Evolutionary conservation across 2,113 vertebrate species (phyloP).

Genomic region (Oenanthe oenanthe): DNA sequence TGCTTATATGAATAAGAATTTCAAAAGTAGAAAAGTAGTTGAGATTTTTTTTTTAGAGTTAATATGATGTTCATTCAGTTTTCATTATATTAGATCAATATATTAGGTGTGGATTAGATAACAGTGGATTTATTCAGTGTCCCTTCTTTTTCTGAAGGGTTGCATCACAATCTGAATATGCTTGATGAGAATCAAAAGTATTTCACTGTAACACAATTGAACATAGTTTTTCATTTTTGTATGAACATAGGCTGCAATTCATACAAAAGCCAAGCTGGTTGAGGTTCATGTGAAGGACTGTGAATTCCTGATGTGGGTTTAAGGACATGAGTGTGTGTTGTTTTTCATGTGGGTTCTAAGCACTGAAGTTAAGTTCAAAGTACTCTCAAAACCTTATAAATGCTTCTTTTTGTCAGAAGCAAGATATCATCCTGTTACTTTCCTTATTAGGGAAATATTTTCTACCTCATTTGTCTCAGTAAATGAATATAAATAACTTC

Average conservation of each 20-base stretch:
- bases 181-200: neutral
- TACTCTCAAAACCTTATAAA: neutral
- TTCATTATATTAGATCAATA: neutral
- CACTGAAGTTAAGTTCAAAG: neutral
- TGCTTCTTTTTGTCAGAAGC: neutral
- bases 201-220: neutral
- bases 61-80: neutral
- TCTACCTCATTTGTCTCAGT: neutral
- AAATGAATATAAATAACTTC: neutral
- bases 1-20: neutral
- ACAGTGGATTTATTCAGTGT: neutral
- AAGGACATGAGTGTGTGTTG: neutral
- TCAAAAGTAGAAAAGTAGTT: neutral
- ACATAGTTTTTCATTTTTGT: neutral
- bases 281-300: neutral
- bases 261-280: neutral
- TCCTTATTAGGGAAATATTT: neutral
- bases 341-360: neutral
- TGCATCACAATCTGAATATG: neutral
- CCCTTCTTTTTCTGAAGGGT: neutral
- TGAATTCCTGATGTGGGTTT: neutral
- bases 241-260: neutral
- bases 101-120: neutral
- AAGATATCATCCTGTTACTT: neutral
- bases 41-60: neutral